phyloP scores from a whole-genome alignment of 2,797 vertebrate genomes.

The Eospalax fontanierii region DNA sequence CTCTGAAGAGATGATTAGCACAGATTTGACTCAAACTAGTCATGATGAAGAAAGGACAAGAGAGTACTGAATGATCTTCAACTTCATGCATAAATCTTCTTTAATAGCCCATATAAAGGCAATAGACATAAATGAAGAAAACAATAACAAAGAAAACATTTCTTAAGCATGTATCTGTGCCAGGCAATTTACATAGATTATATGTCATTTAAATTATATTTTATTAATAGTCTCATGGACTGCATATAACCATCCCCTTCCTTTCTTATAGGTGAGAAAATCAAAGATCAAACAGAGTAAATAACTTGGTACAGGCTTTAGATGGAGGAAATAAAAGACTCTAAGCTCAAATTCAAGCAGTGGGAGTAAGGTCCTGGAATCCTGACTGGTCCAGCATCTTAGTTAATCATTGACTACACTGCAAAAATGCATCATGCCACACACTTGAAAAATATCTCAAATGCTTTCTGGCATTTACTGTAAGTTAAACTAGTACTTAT shows the following conservation, averaged over 20 bases:
- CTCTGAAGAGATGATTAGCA: neutral
- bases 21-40: neutral
- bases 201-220: slow-evolving; percentile 5
- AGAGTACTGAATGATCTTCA: neutral
- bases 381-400: neutral
- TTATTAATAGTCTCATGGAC: neutral
- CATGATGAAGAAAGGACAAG: neutral
- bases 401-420: neutral
- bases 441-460: neutral
- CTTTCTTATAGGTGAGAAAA: neutral
- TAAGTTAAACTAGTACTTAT: neutral
- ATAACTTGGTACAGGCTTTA: neutral
- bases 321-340: neutral
- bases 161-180: neutral
- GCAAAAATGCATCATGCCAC: neutral
- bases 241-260: neutral
- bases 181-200: neutral
- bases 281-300: neutral
- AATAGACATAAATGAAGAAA: neutral
- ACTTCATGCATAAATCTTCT: neutral
- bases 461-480: neutral
- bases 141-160: neutral
- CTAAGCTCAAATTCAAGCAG: neutral
- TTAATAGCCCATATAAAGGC: neutral
- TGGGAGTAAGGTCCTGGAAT: neutral